phyloP scores from a whole-genome alignment of 1,140 invertebrate genomes.

The Wiebesia pumilae region DNA sequence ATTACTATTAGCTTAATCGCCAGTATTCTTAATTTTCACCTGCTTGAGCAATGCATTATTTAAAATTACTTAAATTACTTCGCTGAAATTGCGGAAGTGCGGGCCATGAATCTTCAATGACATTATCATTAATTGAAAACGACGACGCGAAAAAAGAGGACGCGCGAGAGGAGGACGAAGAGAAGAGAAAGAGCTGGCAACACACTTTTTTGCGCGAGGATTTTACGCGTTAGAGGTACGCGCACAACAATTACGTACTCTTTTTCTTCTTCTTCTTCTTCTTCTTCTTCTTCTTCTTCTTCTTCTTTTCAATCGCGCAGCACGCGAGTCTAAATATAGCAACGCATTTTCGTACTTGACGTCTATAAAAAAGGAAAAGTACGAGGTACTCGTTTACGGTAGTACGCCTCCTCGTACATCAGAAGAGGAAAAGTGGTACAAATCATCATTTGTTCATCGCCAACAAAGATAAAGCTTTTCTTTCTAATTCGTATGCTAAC shows the following conservation, averaged over 20 bases:
- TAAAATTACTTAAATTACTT: not conserved
- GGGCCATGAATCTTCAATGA: no score
- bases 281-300: not conserved
- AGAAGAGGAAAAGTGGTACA: no score
- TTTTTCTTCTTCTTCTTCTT: not conserved
- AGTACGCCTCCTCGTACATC: no score
- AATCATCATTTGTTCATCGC: no score
- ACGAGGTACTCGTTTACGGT: not conserved
- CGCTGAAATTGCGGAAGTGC: no score
- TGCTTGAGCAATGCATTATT: not conserved
- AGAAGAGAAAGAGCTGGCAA: not conserved
- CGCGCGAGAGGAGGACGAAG: not conserved
- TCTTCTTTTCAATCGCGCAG: not conserved
- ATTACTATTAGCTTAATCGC: not conserved
- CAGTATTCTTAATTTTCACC: conserved; percentile 13
- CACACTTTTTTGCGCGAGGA: not conserved
- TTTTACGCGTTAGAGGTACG: not conserved
- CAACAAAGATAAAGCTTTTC: no score
- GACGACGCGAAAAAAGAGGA: no score
- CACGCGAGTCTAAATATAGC: conserved; percentile 8
- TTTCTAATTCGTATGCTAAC: no score
- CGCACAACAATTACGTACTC: not conserved
- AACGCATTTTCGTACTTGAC: not conserved
- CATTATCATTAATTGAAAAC: no score
- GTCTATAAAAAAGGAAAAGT: not conserved